phyloP scores from a whole-genome alignment of 1,140 invertebrate genomes.

The Cecropterus lyciades region DNA sequence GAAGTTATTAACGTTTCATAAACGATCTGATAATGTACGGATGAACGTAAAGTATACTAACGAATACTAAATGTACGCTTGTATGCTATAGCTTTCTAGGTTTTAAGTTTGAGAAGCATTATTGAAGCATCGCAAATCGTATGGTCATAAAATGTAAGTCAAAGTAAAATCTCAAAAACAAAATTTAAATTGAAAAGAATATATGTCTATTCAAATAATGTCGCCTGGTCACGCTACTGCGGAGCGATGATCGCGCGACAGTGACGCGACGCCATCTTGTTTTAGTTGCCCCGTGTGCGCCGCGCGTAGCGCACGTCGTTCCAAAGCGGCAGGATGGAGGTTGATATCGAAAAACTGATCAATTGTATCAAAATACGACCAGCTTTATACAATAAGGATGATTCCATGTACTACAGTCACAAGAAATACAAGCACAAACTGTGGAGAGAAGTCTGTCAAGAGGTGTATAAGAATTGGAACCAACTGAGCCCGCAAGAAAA shows the following conservation, averaged over 20 bases:
- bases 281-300: background rate
- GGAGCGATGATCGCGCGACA: background rate
- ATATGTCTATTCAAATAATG: background rate
- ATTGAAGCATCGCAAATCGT: too few species aligned
- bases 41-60: too few species aligned
- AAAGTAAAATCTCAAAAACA: too few species aligned
- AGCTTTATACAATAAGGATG: constrained; percentile 45
- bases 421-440: constrained; percentile 46
- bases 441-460: constrained; percentile 47
- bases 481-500: constrained; percentile 39
- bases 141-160: too few species aligned
- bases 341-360: constrained; percentile 31
- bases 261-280: background rate
- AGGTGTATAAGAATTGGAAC: constrained; percentile 46
- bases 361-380: constrained; percentile 42
- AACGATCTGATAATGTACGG: too few species aligned
- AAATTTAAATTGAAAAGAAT: too few species aligned
- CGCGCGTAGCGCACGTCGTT: background rate
- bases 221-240: background rate
- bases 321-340: too few species aligned
- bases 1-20: too few species aligned
- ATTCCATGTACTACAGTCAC: constrained; percentile 43
- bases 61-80: too few species aligned
- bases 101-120: too few species aligned
- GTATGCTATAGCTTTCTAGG: too few species aligned